Base-by-base conservation (phyloP, 2,113 vertebrate genomes). In the Leucopsar rothschildi region DNA sequence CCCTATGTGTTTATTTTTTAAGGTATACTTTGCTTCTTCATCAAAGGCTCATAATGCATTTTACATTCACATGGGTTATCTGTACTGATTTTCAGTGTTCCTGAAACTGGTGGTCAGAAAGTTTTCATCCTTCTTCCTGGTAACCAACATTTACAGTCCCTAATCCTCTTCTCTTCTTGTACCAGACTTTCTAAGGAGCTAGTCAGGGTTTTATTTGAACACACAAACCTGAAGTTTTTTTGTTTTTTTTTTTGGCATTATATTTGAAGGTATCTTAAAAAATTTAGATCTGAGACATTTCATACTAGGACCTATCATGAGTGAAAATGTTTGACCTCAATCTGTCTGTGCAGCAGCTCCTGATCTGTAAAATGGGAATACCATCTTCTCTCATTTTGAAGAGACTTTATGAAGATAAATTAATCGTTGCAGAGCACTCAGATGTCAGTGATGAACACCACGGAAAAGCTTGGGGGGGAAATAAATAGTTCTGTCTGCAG, bases 371-470 rank as follows among this genome's bases (percentile, higher is more conserved):
- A 92, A 93, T 92, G 86, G 91, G 86, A 93, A 92, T 96, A 94
- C 79, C 76, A 71, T 93, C 92, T 92, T 86, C 86, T 81, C 80
- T 93, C 88, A 71, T 96, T 95, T 95, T 90, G 94, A 88, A 88
- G 86, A 83, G 80, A 64, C 82, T 95, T 94, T 93, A 95, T 92
- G 94, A 96, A 96, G 95, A 95, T 92, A 84, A 94, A 96, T 97
- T 90, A 91, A 75, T 96, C 88, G 92, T 88, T 84, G 88, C 88
- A 86, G 57, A 95, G 86, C 91, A 92, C 96, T 96, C 95, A 84
- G 71, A 92, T 96, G 96, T 95, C 94, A 95, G 60, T 96, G 92
- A 94, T 95, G 96, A 95, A 92, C 91, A 78, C 82, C 94, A 96
- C 87, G 85, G 95, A 80, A 92, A 60, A 93, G 95, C 91, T 91